Evolutionary conservation across 1,140 invertebrate species (phyloP), one percentile per base, ranked within the genome.

Genomic region (Eufriesea mexicana): DNA sequence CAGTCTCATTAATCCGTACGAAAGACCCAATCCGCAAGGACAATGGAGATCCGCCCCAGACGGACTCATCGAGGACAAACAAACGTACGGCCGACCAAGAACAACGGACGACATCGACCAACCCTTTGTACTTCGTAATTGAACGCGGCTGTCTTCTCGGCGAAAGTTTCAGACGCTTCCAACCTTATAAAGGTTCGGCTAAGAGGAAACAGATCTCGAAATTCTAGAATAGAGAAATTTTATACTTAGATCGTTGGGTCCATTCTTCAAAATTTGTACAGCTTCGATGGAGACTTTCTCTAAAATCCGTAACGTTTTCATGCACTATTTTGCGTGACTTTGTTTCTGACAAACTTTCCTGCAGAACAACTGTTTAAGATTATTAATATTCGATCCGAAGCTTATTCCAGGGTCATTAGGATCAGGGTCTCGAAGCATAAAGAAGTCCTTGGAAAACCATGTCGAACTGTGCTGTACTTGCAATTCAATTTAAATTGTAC

Each of bases 11-110:
- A 88, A 88, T 87, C 79, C 64, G 25, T 35, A 54, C 86, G 75
- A 83, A 88, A 88, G 79, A 84, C 74, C 83, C 86, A 88, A 88
- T 88, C 86, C 70, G 64, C 87, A 87, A 88, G 87, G 77, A 88
- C 86, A 88, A 88, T 88, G 78, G 86, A 77, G 75, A 85, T 87
- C 86, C 79, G 72, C 84, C 75, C 79, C 79, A 79, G 87, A 85
- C 86, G 59, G 61, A 49, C 83, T 85, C 83, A 85, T 88, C 86
- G 79, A 85, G 79, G 66, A 83, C 87, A 88, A 88, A 85, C 83
- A 88, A 88, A 88, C 84, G 86, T 87, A 81, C 79, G 83, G 66
- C 79, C 66, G 76, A 85, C 47, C 74, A 79, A 68, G 86, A 88
- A 88, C 87, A 88, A 88, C 83, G 86, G 78, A 66, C 84, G 73